Evolutionary conservation across 1,140 invertebrate species (phyloP), one percentile per base, ranked within the genome.

Genomic region (Eciton burchellii): DNA sequence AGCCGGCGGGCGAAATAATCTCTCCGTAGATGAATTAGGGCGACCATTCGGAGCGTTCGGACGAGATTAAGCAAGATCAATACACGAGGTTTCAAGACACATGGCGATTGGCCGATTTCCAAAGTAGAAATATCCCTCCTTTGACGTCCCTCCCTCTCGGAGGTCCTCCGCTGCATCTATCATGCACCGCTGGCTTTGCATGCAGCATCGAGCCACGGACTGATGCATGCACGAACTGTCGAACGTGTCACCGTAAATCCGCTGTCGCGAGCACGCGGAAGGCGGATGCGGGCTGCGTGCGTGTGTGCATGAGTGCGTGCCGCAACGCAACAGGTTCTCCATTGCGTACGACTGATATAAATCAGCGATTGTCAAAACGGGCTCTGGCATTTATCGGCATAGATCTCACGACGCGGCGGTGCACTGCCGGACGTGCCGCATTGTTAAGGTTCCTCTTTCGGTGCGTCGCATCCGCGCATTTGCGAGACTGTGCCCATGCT

Each of bases 81-180:
- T 77, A 82, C 72, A 56, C 63, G 45, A 82, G 47, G 60, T 62
- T 65, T 76, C 79, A 62, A 76, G 72, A 70, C 57, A 45, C 70
- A 57, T 21, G 81, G 71, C 59, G 43, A 54, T 82, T 82, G 81
- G 81, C 71, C 60, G 43, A 57, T 74, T 63, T 82, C 81, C 81
- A 82, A 76, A 57, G 43, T 82, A 74, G 60, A 63, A 62, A 82
- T 77, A 77, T 68, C 62, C 35, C 62, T 77, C 74, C 35, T 77
- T 77, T 43, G 49, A 6, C 35, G 49, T 66, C 0, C 62, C 21
- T 68, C 16, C 62, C 9, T 21, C 35, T 0, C 26, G 16, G 16
- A 35, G 35, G 6, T 35, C 35, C 52, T 26, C 21, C 41, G 3
- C 3, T 12, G 14, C 29, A 29, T 76, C 16, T 24, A 62, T 63